These are phyloP conservation scores for Hiodon alosoides DNA, from an alignment of 2,113 vertebrate genomes.

Conservation along the genomic window DNA sequence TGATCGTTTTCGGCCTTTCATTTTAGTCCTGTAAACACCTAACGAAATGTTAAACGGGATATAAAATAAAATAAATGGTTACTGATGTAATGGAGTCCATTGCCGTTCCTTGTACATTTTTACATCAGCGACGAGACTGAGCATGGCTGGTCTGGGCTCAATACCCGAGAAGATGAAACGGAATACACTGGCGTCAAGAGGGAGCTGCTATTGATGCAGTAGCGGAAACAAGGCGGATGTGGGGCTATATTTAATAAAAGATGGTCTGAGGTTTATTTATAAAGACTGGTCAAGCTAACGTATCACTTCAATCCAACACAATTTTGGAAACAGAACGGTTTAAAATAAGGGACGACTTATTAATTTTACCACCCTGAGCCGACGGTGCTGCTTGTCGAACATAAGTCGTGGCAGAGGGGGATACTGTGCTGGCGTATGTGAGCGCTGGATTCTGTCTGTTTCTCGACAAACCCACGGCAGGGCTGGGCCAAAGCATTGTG, in stretches of 20 bases:
- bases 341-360: not conserved
- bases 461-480: not conserved
- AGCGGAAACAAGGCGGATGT: conserved; percentile 11
- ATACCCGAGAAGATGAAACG: not conserved
- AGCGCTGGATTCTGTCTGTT: not conserved
- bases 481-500: not conserved
- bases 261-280: not conserved
- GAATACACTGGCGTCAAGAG: not conserved
- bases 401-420: not conserved
- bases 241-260: conserved; percentile 10
- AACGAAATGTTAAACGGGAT: no score
- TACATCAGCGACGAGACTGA: not conserved
- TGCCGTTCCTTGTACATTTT: no score
- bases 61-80: no score
- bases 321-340: not conserved
- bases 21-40: no score
- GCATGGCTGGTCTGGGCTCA: not conserved
- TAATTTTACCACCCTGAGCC: not conserved
- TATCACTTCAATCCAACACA: not conserved
- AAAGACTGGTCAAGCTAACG: not conserved
- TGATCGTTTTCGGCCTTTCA: no score
- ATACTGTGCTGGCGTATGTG: not conserved
- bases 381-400: not conserved
- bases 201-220: not conserved
- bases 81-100: no score